phyloP scores from a whole-genome alignment of 2,797 vertebrate genomes.

The Enteromius mattozi region DNA sequence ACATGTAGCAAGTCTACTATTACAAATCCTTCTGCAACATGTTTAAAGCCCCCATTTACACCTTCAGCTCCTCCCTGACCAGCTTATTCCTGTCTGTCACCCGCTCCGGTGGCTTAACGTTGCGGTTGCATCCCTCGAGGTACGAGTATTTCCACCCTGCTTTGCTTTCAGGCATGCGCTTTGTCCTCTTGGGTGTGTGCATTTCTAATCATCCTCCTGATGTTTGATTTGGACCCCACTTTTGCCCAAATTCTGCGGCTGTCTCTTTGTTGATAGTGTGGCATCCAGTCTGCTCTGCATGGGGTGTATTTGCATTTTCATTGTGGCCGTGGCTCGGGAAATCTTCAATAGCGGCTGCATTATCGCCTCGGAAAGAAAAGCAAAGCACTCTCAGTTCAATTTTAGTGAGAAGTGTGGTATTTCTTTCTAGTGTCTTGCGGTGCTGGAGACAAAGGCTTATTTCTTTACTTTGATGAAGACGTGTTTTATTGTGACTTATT shows the following conservation, averaged over 20 bases:
- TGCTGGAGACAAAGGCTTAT: slow-evolving; percentile 63
- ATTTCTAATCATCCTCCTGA: slow-evolving; percentile 71
- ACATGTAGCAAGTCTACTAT: slow-evolving; percentile 35
- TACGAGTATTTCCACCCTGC: neutral
- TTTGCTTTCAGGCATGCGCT: slow-evolving; percentile 1
- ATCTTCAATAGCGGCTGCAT: slow-evolving; percentile 76
- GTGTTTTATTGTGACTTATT: slow-evolving; percentile 54
- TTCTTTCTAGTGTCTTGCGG: slow-evolving; percentile 7
- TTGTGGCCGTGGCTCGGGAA: slow-evolving; percentile 71
- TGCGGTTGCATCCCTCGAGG: slow-evolving; percentile 38
- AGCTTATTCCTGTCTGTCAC: slow-evolving; percentile 50
- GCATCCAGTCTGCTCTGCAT: slow-evolving; percentile 69
- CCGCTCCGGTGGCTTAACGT: slow-evolving; percentile 35
- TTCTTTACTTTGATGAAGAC: slow-evolving; percentile 61
- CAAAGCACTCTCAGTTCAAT: slow-evolving; percentile 55
- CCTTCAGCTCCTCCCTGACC: slow-evolving; percentile 42
- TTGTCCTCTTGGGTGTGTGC: slow-evolving; percentile 67
- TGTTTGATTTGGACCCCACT: slow-evolving; percentile 75
- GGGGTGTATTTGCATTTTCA: slow-evolving; percentile 78
- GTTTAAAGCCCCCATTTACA: slow-evolving; percentile 49
- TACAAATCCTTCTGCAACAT: slow-evolving; percentile 52
- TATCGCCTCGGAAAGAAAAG: slow-evolving; percentile 70
- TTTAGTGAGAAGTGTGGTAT: slow-evolving; percentile 19
- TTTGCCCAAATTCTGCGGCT: slow-evolving; percentile 67
- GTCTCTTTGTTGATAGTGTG: slow-evolving; percentile 78